Evolutionary conservation across 2,888 invertebrate species (phyloP), one percentile per base, ranked within the genome.

Genomic region (Phalangium opilio): DNA sequence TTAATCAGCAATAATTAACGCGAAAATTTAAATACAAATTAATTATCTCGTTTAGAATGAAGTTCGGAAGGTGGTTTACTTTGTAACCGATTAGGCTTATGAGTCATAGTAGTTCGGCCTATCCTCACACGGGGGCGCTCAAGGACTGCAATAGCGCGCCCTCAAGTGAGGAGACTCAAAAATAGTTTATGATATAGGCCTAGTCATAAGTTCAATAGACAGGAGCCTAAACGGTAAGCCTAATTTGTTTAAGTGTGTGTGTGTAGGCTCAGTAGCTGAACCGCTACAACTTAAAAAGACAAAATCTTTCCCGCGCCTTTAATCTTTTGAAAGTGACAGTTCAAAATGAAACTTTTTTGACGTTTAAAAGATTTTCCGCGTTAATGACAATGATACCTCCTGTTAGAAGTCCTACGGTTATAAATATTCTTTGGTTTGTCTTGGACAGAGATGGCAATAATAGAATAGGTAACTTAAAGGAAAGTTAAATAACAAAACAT

Each of bases 341-440:
- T 11, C 41, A 42, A 14, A 46, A 47, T 11, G 49, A 55, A 36
- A 57, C 55, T 33, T 59, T 64, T 2, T 53, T 65, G 3, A 59
- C 63, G 15, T 58, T 59, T 41, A 47, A 54, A 12, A 53, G 59
- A 17, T 68, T 67, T 63, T 56, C 55, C 39, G 55, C 59, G n/a
- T 55, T 69, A 33, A 61, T 68, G 60, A 55, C 54, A 32, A 52
- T 57, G 15, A 60, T 67, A 5, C 44, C 58, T 36, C 61, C 64
- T 34, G 50, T 57, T 39, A 57, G 60, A 50, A 53, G 53, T 38
- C 41, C 50, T 2, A 51, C 57, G 42, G 54, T 47, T 50, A 58
- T 47, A 57, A 63, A 66, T 39, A 58, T 69, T 19, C 56, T 68
- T n/a, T 63, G 68, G 62, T 61, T 60, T 40, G 63, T 69, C 3